Base-by-base conservation (phyloP, 1,140 invertebrate genomes). In the Homarus americanus region DNA sequence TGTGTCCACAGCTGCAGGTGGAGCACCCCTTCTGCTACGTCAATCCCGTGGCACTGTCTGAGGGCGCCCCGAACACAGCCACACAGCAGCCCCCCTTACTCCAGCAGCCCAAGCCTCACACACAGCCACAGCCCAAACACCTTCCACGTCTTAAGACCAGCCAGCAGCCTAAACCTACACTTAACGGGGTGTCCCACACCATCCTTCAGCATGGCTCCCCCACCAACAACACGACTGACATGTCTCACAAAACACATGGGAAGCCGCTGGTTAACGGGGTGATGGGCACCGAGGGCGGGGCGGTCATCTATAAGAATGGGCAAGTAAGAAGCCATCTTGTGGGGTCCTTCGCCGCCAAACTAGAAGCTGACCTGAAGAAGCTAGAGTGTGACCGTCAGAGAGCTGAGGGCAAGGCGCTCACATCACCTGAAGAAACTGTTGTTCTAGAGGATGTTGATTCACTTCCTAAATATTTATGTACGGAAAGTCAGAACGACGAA, bases 11-110 rank as follows among this genome's bases (percentile, higher is more conserved):
- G 85, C 58, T 80, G 58, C 86, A 88, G 28, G 86, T 80, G 58
- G 86, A 88, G 86, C 86, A 88, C 24, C 86, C 86, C 0, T 88
- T 41, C 76, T 88, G 86, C 86, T 88, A 88, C 58, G 76, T 88
- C 4, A 88, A 88, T 49, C 86, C 86, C 0, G 53, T 88, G 76
- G 86, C 76, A 0, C 34, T 88, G 28, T 28, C 75, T 12, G 86
- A 88, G 20, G 76, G 49, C 7, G 7, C 44, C n/a, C 36, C 86
- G 5, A 3, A 53, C 1, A 24, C 76, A 9, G 53, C 86, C 28
- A 20, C 76, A 17, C 49, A 32, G 7, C 38, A 9, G 12, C 53
- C 78, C 41, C 20, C 41, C 3, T 3, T 32, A 24, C 38, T 15
- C 78, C 41, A 34, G 5, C 78, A 53, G 2, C 38, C 38, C 7